Conservation (phyloP, 2,888 invertebrate species). For the Orthonychiurus folsomi region DNA sequence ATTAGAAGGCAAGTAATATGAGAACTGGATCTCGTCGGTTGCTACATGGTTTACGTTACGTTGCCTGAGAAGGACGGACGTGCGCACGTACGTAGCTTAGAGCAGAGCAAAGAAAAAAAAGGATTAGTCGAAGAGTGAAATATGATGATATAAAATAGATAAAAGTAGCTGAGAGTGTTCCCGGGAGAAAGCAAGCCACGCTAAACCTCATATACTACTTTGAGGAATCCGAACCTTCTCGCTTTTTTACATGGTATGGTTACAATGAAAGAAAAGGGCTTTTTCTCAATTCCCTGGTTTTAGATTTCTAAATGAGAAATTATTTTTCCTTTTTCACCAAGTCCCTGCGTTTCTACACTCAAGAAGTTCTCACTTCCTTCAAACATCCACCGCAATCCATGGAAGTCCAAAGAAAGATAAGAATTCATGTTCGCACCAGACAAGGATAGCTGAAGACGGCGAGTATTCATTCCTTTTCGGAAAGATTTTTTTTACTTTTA, state of each 20-base stretch:
- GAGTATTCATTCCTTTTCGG: neutral
- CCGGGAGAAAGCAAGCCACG: neutral
- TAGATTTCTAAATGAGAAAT: slow-evolving; percentile 1
- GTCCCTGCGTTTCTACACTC: no score
- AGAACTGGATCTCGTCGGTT: no score
- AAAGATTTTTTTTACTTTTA: neutral
- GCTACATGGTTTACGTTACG: no score
- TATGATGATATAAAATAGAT: slow-evolving; percentile 1
- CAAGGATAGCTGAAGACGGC: neutral
- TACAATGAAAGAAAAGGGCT: neutral
- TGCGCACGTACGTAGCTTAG: no score
- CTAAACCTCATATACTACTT: no score
- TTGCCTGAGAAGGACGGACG: no score
- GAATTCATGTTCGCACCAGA: neutral
- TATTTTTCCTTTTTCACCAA: neutral
- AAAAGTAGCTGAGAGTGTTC: neutral
- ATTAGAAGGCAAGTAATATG: no score
- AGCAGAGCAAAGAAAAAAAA: no score
- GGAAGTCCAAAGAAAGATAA: no score
- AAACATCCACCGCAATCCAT: neutral
- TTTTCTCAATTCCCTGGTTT: neutral
- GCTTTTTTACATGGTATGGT: neutral
- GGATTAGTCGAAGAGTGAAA: slow-evolving; percentile 1
- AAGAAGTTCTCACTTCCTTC: slow-evolving; percentile 1
- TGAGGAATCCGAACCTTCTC: neutral